phyloP scores from a whole-genome alignment of 1,140 invertebrate genomes.

The Schmidtea mediterranea region DNA sequence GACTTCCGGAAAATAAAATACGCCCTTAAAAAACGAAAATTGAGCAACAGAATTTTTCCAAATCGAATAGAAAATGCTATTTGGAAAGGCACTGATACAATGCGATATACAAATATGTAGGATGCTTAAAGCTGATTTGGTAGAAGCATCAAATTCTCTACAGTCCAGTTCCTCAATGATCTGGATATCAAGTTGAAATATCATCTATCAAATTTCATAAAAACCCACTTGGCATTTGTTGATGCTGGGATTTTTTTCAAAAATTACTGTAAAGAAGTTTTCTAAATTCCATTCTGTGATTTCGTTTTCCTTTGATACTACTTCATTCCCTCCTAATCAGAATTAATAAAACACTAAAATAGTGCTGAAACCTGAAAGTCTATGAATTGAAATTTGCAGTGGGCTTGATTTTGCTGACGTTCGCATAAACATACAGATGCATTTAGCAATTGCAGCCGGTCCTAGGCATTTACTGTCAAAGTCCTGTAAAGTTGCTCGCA shows the following conservation, averaged over 20 bases:
- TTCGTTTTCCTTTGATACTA: no score
- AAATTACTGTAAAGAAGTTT: no score
- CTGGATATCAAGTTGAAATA: no score
- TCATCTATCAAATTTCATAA: no score
- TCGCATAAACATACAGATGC: slow-evolving; percentile 57
- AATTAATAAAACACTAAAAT: no score
- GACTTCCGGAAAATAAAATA: slow-evolving; percentile 54
- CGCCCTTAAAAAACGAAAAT: slow-evolving; percentile 47
- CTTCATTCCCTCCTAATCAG: no score
- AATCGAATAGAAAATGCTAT: slow-evolving; percentile 55
- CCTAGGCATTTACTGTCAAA: slow-evolving; percentile 41
- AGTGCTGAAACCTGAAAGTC: no score
- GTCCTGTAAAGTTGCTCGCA: slow-evolving; percentile 47
- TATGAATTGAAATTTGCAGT: no score
- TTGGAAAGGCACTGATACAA: slow-evolving; percentile 36
- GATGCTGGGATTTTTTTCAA: no score
- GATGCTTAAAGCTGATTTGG: no score
- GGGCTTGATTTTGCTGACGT: slow-evolving; percentile 32
- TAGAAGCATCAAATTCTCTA: slow-evolving; percentile 5
- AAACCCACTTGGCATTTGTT: no score
- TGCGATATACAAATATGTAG: background rate
- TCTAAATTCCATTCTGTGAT: no score
- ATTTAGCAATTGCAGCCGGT: slow-evolving; percentile 48
- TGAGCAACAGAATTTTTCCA: slow-evolving; percentile 74
- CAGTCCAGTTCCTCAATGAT: slow-evolving; percentile 54